phyloP scores from a whole-genome alignment of 1,140 invertebrate genomes.

The Chlorops oryzae region DNA sequence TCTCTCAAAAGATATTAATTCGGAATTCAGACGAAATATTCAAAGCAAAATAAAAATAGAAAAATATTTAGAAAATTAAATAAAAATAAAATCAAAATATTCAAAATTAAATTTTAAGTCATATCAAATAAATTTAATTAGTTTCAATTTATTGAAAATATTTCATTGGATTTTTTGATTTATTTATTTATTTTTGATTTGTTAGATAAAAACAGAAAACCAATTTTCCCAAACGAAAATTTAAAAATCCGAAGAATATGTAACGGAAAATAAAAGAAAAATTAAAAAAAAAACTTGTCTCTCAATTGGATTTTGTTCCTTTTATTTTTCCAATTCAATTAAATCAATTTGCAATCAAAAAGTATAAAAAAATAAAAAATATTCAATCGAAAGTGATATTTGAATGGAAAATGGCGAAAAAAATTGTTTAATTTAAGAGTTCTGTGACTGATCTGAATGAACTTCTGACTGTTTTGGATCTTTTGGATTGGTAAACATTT shows the following conservation, averaged over 20 bases:
- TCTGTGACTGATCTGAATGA: too few relatives aligned
- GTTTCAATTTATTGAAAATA: conserved; percentile 10
- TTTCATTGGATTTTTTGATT: too few relatives aligned
- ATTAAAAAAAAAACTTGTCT: conserved; percentile 20
- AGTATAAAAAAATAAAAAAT: conserved; percentile 2
- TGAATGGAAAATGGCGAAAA: conserved; percentile 12
- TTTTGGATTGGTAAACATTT: too few relatives aligned
- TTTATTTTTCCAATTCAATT: too few relatives aligned
- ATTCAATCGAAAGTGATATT: conserved; percentile 8
- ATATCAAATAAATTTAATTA: conserved; percentile 24
- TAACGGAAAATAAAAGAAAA: conserved; percentile 21
- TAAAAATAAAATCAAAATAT: background rate
- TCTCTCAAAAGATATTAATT: background rate
- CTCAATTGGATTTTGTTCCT: too few relatives aligned
- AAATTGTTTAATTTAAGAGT: too few relatives aligned
- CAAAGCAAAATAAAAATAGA: conserved; percentile 16
- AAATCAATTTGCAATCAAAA: too few relatives aligned
- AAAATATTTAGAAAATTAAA: background rate
- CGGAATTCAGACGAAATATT: background rate
- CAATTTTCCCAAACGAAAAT: conserved; percentile 16
- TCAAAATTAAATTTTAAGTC: conserved; percentile 16
- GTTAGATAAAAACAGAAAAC: conserved; percentile 6
- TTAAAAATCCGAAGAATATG: conserved; percentile 19
- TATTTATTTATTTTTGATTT: too few relatives aligned
- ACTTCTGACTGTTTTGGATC: too few relatives aligned